Conservation (phyloP, 1,140 invertebrate genomes). For the Aphaenogaster floridana region DNA sequence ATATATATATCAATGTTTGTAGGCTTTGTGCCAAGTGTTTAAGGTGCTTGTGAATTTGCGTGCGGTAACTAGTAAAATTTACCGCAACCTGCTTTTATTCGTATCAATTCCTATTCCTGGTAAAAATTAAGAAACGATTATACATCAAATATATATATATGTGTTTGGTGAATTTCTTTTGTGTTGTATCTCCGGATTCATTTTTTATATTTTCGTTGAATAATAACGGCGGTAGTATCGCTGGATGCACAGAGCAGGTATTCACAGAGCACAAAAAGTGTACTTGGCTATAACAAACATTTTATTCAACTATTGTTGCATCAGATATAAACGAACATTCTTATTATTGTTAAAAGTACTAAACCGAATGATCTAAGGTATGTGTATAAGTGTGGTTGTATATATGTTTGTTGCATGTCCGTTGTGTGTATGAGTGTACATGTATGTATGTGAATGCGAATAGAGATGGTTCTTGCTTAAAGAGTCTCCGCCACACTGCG, state of each 20-base stretch:
- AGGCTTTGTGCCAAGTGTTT: constrained; percentile 76
- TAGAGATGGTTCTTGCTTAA: constrained; percentile 41
- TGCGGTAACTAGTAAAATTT: constrained; percentile 22
- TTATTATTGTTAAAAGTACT: constrained; percentile 80
- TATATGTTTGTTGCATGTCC: constrained; percentile 58
- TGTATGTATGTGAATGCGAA: constrained; percentile 40
- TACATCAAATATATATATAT: constrained; percentile 25
- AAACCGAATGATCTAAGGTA: constrained; percentile 80
- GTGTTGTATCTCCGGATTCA: constrained; percentile 8
- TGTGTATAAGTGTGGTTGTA: constrained; percentile 64
- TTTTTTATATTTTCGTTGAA: constrained; percentile 18
- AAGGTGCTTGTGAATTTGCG: constrained; percentile 68
- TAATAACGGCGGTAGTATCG: constrained; percentile 32
- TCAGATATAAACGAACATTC: constrained; percentile 84
- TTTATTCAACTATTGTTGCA: constrained; percentile 83
- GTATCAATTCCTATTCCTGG: background rate
- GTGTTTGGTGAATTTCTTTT: constrained; percentile 29
- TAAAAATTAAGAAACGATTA: constrained; percentile 31
- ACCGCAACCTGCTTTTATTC: constrained; percentile 19
- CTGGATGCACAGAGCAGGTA: constrained; percentile 76
- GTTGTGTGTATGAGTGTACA: constrained; percentile 33
- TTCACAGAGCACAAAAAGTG: constrained; percentile 81
- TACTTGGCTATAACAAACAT: constrained; percentile 84
- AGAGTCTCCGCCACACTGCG: constrained; percentile 35
- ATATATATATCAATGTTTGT: constrained; percentile 12